A percentile compares a stretch with the other conserved stretches of the same genome.
These are phyloP conservation scores for Ladona fulva DNA, from an alignment of 1,140 invertebrate species.

Conservation along the genomic window DNA sequence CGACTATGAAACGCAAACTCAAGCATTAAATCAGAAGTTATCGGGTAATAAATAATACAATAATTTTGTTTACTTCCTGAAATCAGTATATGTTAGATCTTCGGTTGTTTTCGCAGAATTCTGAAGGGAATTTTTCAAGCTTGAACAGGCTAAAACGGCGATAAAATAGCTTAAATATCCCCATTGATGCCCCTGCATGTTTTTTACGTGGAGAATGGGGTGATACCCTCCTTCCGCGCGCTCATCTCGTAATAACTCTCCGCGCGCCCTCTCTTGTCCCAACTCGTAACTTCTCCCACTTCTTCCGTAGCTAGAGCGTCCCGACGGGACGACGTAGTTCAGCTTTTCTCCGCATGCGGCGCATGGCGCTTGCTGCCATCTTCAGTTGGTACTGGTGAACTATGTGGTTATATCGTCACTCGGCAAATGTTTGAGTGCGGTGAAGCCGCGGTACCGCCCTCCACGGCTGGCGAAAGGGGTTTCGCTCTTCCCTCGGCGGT, in stretches of 20 bases:
- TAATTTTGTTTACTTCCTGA: no score
- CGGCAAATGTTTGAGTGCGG: slow-evolving; percentile 6
- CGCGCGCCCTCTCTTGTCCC: background rate
- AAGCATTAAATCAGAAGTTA: no score
- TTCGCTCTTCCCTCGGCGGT: background rate
- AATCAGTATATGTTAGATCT: no score
- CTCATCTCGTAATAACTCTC: background rate
- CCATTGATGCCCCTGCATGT: no score
- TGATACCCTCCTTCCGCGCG: background rate
- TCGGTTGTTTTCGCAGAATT: no score
- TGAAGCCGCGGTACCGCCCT: background rate
- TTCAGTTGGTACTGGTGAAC: background rate
- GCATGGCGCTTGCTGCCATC: slow-evolving; percentile 1
- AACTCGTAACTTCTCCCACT: background rate
- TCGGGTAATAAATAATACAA: no score
- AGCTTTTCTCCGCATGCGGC: background rate
- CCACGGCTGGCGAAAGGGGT: background rate
- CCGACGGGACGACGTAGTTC: background rate
- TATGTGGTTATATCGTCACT: background rate
- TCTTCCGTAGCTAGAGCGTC: background rate
- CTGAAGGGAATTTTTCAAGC: no score
- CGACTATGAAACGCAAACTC: no score
- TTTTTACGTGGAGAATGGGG: no score
- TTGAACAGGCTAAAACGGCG: no score
- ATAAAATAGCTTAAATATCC: no score